These are phyloP conservation scores for Cygnus olor DNA, from an alignment of 2,797 vertebrate genomes.

Conservation along the genomic window DNA sequence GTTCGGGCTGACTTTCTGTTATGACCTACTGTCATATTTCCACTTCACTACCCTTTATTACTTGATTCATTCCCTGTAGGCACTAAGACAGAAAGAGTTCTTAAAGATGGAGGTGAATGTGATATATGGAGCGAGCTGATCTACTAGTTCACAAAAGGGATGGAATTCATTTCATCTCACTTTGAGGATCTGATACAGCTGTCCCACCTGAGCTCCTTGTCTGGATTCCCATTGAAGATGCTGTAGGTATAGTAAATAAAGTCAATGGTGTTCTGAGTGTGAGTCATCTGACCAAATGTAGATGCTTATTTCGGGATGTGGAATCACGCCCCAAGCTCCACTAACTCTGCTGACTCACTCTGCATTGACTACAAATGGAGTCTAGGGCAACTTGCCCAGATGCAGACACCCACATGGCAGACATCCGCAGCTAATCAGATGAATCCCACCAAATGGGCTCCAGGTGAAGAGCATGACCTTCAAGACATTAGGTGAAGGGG, in stretches of 20 bases:
- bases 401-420: constrained; percentile 3
- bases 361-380: constrained; percentile 25
- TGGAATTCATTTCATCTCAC: neutral
- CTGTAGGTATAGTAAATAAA: neutral
- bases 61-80: neutral
- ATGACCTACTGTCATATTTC: constrained; percentile 3
- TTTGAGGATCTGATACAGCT: neutral
- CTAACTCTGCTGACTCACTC: constrained; percentile 50
- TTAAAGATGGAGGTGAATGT: neutral
- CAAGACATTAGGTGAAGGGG: neutral
- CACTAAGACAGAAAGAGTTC: neutral
- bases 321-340: constrained; percentile 6
- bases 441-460: neutral
- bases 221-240: neutral
- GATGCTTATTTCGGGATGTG: constrained; percentile 23
- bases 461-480: neutral
- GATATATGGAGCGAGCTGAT: neutral
- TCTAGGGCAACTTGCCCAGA: neutral
- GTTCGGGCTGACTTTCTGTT: neutral
- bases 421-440: neutral
- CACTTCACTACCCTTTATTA: constrained; percentile 25
- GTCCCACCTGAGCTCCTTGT: neutral
- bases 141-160: neutral
- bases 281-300: constrained; percentile 42
- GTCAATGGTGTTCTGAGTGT: neutral